Conservation (phyloP, 2,113 vertebrate species). For the Bungarus multicinctus region DNA sequence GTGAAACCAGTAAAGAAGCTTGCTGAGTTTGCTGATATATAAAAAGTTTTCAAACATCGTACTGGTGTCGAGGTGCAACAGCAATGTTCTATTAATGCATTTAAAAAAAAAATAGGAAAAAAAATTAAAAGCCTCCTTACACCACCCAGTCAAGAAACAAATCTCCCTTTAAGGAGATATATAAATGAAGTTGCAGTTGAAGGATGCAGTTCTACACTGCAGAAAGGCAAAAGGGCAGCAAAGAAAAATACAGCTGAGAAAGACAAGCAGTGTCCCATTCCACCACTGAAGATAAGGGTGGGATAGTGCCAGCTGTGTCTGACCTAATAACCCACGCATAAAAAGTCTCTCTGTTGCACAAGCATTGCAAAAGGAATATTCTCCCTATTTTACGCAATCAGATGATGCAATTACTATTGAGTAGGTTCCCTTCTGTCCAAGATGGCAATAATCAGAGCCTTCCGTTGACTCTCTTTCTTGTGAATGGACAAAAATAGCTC, state of each 20-base stretch:
- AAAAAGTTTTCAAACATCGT: not conserved
- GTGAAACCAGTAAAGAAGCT: not conserved
- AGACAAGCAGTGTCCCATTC: not conserved
- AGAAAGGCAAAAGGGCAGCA: not conserved
- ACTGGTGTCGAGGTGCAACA: too few species aligned
- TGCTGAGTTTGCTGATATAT: not conserved
- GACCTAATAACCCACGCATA: not conserved
- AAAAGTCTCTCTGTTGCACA: constrained; percentile 9
- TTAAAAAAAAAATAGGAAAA: not conserved
- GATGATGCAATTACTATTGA: constrained; percentile 12
- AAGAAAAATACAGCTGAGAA: not conserved
- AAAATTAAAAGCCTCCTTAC: not conserved
- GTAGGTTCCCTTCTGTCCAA: not conserved
- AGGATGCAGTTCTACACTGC: not conserved
- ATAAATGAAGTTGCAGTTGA: not conserved
- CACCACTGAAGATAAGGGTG: not conserved
- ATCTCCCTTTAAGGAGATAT: not conserved
- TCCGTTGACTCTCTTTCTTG: not conserved
- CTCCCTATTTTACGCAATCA: not conserved
- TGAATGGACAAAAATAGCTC: not conserved
- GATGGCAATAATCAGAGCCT: not conserved
- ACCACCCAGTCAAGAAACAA: not conserved
- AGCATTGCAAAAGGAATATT: constrained; percentile 8
- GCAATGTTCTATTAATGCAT: too few species aligned
- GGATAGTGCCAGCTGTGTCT: not conserved